Evolutionary conservation across 2,797 vertebrate species (phyloP), one percentile per base, ranked within the genome.

Genomic region (Acanthopagrus latus): DNA sequence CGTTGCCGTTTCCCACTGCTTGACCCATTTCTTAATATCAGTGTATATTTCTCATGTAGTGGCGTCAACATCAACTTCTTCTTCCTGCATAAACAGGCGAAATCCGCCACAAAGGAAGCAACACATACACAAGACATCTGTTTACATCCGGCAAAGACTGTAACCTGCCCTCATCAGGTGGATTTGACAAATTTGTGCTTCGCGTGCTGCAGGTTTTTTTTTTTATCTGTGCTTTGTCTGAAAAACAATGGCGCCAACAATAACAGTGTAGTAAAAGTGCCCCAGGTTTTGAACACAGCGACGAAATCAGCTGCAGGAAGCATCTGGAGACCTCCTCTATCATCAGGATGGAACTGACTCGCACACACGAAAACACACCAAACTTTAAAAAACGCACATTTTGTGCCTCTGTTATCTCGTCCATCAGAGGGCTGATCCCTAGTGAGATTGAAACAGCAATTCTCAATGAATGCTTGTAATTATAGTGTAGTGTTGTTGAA

Each of bases 241-340:
- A 73, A 88, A 88, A 92, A 92, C 85, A 93, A 91, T 88, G 76
- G 77, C 41, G 81, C 71, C 83, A 87, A 73, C 84, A 86, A 88
- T 86, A 92, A 87, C 83, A 80, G 33, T 54, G 33, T 62, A 54
- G 81, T 69, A 76, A 83, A 88, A 81, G 73, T 66, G 59, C 7
- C 29, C 55, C 64, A 70, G 77, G 77, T 83, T 87, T 85, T 67
- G 75, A 76, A 60, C 55, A 55, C 43, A 46, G 81, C 83, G 87
- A 90, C 54, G 23, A 88, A 76, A 93, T 91, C 79, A 86, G 77
- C 65, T 72, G 75, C 89, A 94, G 93, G 93, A 95, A 95, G 89
- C 91, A 93, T 93, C 92, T 94, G 92, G 89, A 91, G 80, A 72
- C 60, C 74, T 91, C 74, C 82, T 80, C 83, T 81, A 70, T 81